Evolutionary conservation across 2,888 invertebrate species (phyloP).

Genomic region (Agriotes lineatus): DNA sequence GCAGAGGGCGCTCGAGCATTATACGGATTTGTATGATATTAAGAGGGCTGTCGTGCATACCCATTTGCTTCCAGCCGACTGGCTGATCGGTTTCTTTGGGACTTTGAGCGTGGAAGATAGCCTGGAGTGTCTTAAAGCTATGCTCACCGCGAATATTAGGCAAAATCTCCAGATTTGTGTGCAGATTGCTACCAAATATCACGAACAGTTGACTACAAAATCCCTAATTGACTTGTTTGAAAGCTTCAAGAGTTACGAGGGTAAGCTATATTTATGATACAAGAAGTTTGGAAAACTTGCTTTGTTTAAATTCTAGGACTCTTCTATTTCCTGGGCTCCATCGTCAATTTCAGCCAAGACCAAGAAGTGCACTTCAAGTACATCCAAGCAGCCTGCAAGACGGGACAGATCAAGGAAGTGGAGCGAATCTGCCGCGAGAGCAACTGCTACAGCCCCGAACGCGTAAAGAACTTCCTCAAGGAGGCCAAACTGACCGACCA

Average conservation of each 20-base stretch:
- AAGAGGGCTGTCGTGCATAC: conserved; percentile 99
- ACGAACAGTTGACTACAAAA: conserved; percentile 97
- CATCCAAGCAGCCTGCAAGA: conserved; percentile 99
- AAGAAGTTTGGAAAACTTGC: no score
- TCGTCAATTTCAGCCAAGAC: conserved; percentile 99
- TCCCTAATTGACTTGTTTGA: conserved; percentile 97
- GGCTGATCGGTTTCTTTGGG: conserved; percentile 98
- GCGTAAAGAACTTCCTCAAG: conserved; percentile 99
- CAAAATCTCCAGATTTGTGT: conserved; percentile 95
- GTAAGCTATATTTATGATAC: no score
- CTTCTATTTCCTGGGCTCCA: conserved; percentile 99
- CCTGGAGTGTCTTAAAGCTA: conserved; percentile 96
- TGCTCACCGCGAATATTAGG: conserved; percentile 97
- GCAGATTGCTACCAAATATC: conserved; percentile 99
- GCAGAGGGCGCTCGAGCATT: conserved; percentile 97
- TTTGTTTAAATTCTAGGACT: conserved; percentile 66
- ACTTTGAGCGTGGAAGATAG: conserved; percentile 98
- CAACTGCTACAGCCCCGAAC: conserved; percentile 98
- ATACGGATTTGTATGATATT: conserved; percentile 99
- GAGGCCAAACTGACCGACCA: conserved; percentile 99
- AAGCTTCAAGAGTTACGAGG: conserved; percentile 99
- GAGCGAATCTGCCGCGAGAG: conserved; percentile 99
- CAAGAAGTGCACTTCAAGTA: conserved; percentile 99
- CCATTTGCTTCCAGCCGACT: conserved; percentile 94
- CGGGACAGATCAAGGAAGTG: conserved; percentile 99